A percentile compares a stretch with the other conserved stretches of the same genome.
Conservation (phyloP, 2,888 invertebrate species). For the Altica lythri region DNA sequence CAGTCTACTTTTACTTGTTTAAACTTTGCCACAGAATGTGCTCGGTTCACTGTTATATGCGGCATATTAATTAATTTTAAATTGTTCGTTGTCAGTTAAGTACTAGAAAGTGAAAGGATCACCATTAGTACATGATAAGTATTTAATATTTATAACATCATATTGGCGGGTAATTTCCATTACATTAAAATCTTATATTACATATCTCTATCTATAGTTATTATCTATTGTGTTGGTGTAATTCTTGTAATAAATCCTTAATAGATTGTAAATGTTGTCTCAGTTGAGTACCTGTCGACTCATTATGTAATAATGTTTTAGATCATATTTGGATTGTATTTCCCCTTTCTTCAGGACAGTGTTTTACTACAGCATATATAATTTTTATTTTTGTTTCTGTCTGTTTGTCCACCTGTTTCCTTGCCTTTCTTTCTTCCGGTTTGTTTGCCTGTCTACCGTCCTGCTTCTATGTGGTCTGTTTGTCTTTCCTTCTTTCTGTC, state of each 20-base stretch:
- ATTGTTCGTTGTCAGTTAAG: conserved; percentile 19
- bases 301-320: neutral
- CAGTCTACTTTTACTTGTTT: conserved; percentile 16
- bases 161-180: neutral
- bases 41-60: conserved; percentile 17
- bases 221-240: neutral
- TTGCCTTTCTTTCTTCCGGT: too few relatives aligned
- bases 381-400: too few relatives aligned
- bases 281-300: neutral
- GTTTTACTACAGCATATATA: too few relatives aligned
- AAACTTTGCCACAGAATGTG: conserved; percentile 20
- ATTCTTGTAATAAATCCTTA: neutral
- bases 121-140: conserved; percentile 11
- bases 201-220: too few relatives aligned
- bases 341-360: too few relatives aligned
- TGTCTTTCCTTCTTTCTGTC: too few relatives aligned
- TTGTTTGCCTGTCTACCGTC: too few relatives aligned
- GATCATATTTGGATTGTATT: too few relatives aligned
- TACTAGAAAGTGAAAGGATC: conserved; percentile 25
- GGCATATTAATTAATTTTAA: conserved; percentile 23
- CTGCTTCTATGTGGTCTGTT: too few relatives aligned
- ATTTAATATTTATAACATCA: conserved; percentile 17
- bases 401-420: too few relatives aligned
- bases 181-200: too few relatives aligned
- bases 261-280: conserved; percentile 2